Evolutionary conservation across 2,888 invertebrate species (phyloP).

Genomic region (Hololepta plana): DNA sequence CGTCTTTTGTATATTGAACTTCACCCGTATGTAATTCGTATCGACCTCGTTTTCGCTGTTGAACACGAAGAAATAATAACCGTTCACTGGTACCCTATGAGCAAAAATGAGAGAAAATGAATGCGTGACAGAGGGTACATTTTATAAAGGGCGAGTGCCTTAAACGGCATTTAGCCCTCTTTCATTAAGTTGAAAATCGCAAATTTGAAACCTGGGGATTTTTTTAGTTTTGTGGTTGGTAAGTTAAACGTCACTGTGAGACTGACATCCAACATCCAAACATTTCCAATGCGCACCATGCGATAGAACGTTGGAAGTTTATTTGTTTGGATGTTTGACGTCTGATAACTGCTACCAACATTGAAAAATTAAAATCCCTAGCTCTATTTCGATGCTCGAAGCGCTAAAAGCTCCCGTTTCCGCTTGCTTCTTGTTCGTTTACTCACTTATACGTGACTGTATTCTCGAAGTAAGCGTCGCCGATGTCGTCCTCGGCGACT

Average conservation of each 20-base stretch:
- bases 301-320: neutral
- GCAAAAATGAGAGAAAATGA: slow-evolving; percentile 5
- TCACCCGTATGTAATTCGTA: slow-evolving; percentile 47
- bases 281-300: neutral
- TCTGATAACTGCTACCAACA: neutral
- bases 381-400: too few relatives aligned
- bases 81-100: slow-evolving; percentile 49
- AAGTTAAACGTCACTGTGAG: too few relatives aligned
- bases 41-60: slow-evolving; percentile 65
- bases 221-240: too few relatives aligned
- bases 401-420: too few relatives aligned
- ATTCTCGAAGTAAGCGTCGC: slow-evolving; percentile 36
- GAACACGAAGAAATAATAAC: slow-evolving; percentile 70
- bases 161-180: too few relatives aligned
- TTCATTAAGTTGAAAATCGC: too few relatives aligned
- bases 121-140: too few relatives aligned
- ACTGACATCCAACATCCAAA: too few relatives aligned
- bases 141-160: too few relatives aligned
- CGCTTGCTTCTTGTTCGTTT: too few relatives aligned
- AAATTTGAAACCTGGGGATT: too few relatives aligned
- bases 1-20: slow-evolving; percentile 51
- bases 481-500: slow-evolving; percentile 24
- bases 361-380: slow-evolving; percentile 3
- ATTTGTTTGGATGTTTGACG: neutral
- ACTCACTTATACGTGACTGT: slow-evolving; percentile 47